Percentiles rank a stretch among this genome's conserved stretches.
These are phyloP conservation scores for Typhlichthys eigenmanni DNA, from an alignment of 2,797 vertebrate genomes.

Conservation along the genomic window DNA sequence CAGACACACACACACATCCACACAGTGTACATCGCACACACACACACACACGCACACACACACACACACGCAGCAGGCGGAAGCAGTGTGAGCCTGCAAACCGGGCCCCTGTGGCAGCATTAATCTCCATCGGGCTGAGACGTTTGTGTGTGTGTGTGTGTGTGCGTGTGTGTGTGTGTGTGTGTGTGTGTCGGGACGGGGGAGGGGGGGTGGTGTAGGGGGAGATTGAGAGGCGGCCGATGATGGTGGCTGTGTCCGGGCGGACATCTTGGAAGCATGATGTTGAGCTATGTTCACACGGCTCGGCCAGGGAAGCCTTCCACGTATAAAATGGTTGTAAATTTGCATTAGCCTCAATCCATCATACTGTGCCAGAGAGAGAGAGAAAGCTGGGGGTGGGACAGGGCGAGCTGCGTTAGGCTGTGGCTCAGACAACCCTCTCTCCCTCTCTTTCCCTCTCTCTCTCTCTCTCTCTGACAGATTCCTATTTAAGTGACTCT, in stretches of 20 bases:
- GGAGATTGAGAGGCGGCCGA: conserved; percentile 78
- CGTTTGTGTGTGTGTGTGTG: conserved; percentile 75
- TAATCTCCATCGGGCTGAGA: conserved; percentile 79
- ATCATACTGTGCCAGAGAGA: conserved; percentile 76
- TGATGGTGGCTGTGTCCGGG: conserved; percentile 86
- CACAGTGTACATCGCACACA: neutral
- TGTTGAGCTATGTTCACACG: conserved; percentile 93
- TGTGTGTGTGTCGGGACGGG: no score
- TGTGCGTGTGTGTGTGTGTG: neutral
- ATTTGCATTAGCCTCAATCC: conserved; percentile 99
- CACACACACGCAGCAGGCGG: neutral
- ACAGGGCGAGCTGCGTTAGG: no score
- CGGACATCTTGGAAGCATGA: conserved; percentile 91
- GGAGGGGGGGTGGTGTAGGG: neutral
- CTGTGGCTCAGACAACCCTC: no score
- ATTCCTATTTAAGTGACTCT: conserved; percentile 99
- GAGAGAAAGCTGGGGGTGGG: conserved; percentile 58
- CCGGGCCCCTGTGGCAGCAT: conserved; percentile 54
- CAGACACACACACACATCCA: neutral
- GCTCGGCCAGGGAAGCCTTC: conserved; percentile 83
- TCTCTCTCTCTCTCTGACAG: conserved; percentile 78
- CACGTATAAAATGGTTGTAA: conserved; percentile 98
- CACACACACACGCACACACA: neutral
- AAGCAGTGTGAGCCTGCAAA: conserved; percentile 28
- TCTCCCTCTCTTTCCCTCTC: conserved; percentile 23